Evolutionary conservation across 2,888 invertebrate genomes (phyloP), one percentile per base, ranked within the genome.

Genomic region (Pecten maximus): DNA sequence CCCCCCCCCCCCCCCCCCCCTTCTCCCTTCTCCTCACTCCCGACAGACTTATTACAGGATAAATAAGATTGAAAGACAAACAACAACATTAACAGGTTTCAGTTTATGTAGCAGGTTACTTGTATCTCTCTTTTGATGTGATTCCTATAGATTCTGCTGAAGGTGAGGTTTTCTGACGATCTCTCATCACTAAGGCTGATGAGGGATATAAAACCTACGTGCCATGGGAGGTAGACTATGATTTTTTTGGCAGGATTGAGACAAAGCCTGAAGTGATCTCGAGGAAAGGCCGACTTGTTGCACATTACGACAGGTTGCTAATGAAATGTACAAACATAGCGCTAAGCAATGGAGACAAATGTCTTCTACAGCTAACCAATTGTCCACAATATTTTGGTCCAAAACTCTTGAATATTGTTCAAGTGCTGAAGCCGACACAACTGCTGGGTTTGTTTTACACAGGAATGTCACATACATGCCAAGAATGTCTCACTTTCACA

Each of bases 391-490:
- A 15, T 74, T 74, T 74, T 74, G 74, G 12, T 35, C 6, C 35
- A 74, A 35, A 28, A 74, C 28, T 74, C 35, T 60, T 74, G 35
- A 35, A 0, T 74, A 28, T 12, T 74, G 74, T 35, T 35, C 35
- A 74, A 74, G 74, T 74, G 35, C 10, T 74, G 6, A 23, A 74
- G 28, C 35, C 12, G 2, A 12, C 74, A 74, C 35, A 10, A 74
- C 74, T 74, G 10, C 54, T 28, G 16, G 28, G 35, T 8, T 28
- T 35, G 35, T 74, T 74, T 74, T 35, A 74, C 28, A 10, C 10
- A 74, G 35, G 35, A 74, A 74, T 74, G 74, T 74, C 74, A 74
- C 74, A 28, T 28, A 74, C 74, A 74, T 28, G 74, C 74, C 74
- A 74, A 74, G 28, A 74, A 74, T 74, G 74, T 74, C 74, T 74